These are phyloP conservation scores for Ecdyonurus torrentis DNA, from an alignment of 2,888 invertebrate genomes.

Conservation along the genomic window DNA sequence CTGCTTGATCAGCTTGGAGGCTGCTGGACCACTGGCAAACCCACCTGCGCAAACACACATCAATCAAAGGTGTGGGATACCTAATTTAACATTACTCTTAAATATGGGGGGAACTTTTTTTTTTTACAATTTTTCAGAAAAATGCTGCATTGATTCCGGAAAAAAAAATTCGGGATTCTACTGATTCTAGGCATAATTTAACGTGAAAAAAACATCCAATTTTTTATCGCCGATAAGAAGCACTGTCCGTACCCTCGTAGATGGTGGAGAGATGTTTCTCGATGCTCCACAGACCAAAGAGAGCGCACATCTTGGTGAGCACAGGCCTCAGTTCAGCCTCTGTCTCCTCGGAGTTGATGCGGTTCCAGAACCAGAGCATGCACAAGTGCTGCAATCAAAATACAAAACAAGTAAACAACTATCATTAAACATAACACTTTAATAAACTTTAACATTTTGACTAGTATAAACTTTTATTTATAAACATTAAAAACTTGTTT, in stretches of 20 bases:
- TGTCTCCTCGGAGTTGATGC: neutral
- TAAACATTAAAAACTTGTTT: too few relatives aligned
- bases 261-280: conserved; percentile 31
- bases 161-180: too few relatives aligned
- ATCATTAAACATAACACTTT: conserved; percentile 7
- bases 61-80: too few relatives aligned
- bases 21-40: conserved; percentile 17
- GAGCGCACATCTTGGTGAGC: conserved; percentile 12
- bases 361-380: neutral
- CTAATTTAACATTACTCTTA: too few relatives aligned
- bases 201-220: too few relatives aligned
- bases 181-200: too few relatives aligned
- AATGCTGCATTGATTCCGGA: too few relatives aligned
- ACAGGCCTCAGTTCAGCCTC: conserved; percentile 12
- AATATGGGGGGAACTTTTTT: too few relatives aligned
- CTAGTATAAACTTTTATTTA: too few relatives aligned
- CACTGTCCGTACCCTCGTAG: conserved; percentile 30
- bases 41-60: conserved; percentile 18
- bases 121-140: too few relatives aligned
- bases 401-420: neutral
- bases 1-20: conserved; percentile 25
- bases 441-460: too few relatives aligned
- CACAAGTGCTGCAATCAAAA: neutral
- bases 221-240: too few relatives aligned
- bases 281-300: conserved; percentile 17